Conservation (phyloP, 2,113 vertebrate species). For the Boulengeromyrus knoepffleri region DNA sequence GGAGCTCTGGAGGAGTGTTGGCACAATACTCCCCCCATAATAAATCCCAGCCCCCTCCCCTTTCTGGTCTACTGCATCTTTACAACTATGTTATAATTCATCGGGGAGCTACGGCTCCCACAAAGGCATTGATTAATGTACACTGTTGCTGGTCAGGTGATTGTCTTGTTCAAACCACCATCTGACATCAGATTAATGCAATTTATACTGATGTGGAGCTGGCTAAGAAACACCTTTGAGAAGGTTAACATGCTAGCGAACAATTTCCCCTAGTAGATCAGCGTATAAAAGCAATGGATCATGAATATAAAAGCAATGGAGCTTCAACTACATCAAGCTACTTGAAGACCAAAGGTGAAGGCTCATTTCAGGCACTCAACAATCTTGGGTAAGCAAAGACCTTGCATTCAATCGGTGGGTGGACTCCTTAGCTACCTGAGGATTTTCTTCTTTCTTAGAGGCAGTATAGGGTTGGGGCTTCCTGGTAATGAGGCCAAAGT, state of each 20-base stretch:
- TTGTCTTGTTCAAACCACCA: background rate
- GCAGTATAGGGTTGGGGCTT: background rate
- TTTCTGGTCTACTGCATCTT: background rate
- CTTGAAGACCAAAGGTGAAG: background rate
- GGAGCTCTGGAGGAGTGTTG: background rate
- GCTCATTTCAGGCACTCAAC: background rate
- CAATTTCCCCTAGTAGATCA: background rate
- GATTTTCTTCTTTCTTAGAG: background rate
- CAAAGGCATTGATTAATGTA: background rate
- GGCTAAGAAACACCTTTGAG: background rate
- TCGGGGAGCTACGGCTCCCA: background rate
- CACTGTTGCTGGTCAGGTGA: background rate
- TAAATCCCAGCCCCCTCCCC: background rate
- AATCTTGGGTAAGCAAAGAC: background rate
- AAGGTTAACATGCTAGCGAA: background rate
- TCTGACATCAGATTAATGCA: background rate
- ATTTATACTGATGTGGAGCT: background rate
- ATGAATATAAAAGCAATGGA: background rate
- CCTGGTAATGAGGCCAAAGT: background rate
- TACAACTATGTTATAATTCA: background rate
- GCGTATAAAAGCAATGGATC: background rate
- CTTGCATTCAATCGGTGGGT: background rate
- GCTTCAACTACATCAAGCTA: background rate
- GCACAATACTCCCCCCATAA: background rate
- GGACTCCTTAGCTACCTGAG: background rate